phyloP scores from a whole-genome alignment of 2,113 vertebrate genomes.

The Leptosomus discolor region DNA sequence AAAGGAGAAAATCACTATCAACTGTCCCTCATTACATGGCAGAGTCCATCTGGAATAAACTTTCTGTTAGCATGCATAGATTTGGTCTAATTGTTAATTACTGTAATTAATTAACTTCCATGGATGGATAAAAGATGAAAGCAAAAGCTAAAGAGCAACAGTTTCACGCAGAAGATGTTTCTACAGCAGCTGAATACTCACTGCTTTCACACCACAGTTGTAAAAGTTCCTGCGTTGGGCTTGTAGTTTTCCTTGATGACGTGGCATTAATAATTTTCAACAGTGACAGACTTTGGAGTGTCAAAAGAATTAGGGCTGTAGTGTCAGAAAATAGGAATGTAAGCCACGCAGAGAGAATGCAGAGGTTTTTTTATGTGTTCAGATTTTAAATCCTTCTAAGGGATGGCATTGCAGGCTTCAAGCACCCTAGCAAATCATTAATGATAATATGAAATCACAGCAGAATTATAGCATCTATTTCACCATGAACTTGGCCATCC shows the following conservation, averaged over 20 bases:
- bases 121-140: neutral
- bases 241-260: neutral
- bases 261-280: constrained; percentile 13
- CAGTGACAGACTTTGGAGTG: neutral
- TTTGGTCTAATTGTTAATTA: neutral
- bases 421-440: constrained; percentile 45
- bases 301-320: constrained; percentile 22
- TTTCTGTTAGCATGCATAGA: neutral
- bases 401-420: constrained; percentile 7
- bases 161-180: neutral
- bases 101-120: neutral
- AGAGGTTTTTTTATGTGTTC: neutral
- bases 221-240: neutral
- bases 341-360: neutral
- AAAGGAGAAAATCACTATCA: neutral
- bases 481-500: neutral
- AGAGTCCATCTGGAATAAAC: neutral
- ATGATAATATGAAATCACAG: constrained; percentile 44
- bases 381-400: constrained; percentile 47
- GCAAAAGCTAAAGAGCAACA: neutral
- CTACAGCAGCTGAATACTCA: neutral
- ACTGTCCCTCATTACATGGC: neutral
- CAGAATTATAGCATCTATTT: constrained; percentile 42
- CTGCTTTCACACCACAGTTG: neutral
- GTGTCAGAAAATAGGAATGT: constrained; percentile 3